Percentiles rank a stretch among this genome's conserved stretches.
Evolutionary conservation across 2,888 invertebrate genomes (phyloP).

Genomic region (Mamestra brassicae): DNA sequence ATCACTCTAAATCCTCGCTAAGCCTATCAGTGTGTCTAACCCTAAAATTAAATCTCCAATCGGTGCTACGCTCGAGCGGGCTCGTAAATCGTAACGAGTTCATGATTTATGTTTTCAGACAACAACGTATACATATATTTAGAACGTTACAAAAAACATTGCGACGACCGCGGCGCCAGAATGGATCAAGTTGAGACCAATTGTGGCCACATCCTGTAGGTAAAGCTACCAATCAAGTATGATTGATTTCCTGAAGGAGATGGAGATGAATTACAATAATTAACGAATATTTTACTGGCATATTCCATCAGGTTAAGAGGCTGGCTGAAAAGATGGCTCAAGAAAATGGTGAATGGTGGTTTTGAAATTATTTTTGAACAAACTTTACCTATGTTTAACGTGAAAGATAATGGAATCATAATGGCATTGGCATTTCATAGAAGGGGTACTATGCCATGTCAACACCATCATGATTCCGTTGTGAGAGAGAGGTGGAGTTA

Average conservation of each 20-base stretch:
- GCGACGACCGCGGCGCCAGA: slow-evolving; percentile 63
- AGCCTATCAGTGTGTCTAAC: slow-evolving; percentile 75
- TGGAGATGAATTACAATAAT: neutral
- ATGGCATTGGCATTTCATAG: too few relatives aligned
- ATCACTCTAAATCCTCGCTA: slow-evolving; percentile 68
- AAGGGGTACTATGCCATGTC: too few relatives aligned
- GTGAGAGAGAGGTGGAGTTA: too few relatives aligned
- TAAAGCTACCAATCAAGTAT: slow-evolving; percentile 1
- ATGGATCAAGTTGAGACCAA: slow-evolving; percentile 51
- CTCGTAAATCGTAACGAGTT: slow-evolving; percentile 90
- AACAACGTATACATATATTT: slow-evolving; percentile 78
- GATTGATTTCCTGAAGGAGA: slow-evolving; percentile 1
- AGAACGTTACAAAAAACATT: slow-evolving; percentile 79
- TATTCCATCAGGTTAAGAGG: slow-evolving; percentile 5
- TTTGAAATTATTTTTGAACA: too few relatives aligned
- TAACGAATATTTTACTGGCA: neutral
- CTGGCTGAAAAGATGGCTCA: neutral
- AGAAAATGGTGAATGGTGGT: neutral
- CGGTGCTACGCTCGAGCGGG: slow-evolving; percentile 80
- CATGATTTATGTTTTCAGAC: slow-evolving; percentile 87
- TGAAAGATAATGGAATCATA: too few relatives aligned
- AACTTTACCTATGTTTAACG: too few relatives aligned
- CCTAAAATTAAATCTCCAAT: slow-evolving; percentile 86
- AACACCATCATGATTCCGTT: too few relatives aligned
- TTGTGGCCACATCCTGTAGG: slow-evolving; percentile 42